phyloP scores from a whole-genome alignment of 2,797 vertebrate species.

The Schizopygopsis malacanthus region DNA sequence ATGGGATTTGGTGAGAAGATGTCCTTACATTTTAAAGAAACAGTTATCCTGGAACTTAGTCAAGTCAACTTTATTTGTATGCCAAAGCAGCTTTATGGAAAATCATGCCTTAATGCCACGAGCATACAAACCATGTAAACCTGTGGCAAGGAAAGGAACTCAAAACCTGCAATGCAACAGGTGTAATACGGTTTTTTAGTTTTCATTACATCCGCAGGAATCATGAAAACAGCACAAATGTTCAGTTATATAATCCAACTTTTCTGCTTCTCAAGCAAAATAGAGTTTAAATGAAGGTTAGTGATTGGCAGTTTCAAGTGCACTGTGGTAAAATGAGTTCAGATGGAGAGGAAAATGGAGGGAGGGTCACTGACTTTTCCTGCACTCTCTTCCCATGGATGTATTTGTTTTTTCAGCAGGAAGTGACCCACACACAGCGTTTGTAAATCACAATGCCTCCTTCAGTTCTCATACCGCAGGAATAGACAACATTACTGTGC shows the following conservation, averaged over 20 bases:
- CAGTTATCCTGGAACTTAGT: not conserved
- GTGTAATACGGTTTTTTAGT: not conserved
- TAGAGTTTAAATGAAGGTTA: constrained; percentile 41
- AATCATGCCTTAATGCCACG: not conserved
- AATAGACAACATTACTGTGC: not conserved
- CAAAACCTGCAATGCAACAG: constrained; percentile 14
- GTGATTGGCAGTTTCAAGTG: constrained; percentile 28
- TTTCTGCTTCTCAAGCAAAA: constrained; percentile 19
- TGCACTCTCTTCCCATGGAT: constrained; percentile 56
- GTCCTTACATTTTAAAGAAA: not conserved
- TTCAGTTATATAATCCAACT: constrained; percentile 1
- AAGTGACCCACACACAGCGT: constrained; percentile 64
- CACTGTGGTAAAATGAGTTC: constrained; percentile 41
- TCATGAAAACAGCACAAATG: not conserved
- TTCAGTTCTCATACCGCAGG: not conserved
- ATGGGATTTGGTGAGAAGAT: constrained; percentile 89
- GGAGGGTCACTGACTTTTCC: constrained; percentile 63
- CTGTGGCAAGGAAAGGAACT: not conserved
- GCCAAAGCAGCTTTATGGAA: not conserved
- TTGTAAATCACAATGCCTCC: constrained; percentile 57
- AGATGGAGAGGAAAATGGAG: constrained; percentile 47
- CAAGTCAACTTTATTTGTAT: not conserved
- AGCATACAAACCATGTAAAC: not conserved
- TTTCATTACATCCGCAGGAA: not conserved
- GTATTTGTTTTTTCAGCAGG: constrained; percentile 62